Base-by-base conservation (phyloP, 2,888 invertebrate species). In the Spilarctia lutea region DNA sequence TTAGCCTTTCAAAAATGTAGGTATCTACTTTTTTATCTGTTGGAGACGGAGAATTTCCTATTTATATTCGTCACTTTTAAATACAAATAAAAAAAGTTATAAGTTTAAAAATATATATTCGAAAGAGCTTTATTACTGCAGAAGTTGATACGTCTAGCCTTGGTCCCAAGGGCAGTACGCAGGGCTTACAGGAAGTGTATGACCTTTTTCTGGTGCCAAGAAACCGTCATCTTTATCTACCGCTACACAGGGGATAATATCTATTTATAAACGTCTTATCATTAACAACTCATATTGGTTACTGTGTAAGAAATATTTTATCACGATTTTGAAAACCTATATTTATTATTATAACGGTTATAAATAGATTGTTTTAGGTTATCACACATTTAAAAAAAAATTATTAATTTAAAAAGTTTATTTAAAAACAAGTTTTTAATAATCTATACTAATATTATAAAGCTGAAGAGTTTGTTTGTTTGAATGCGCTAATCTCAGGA, bases 131-230 rank as follows among this genome's bases (percentile, higher is more conserved):
- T 18, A 63, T 45, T 6, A 11, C 30, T 33, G 30, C 11, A 68
- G 48, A 48, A 33, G 10, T 45, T 33, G 24, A 45, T 60, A 74
- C 16, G 1, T 66, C 60, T 56, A 70, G 24, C 70, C 66, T 74
- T 70, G 74, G 56, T n/a, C n/a, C 60, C 74, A 74, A 74, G 70
- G 74, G 52, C 65, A 30, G 0, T 20, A 35, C 16, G 52, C 24
- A 74, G 74, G 60, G 70, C 48, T 52, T 27, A 56, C 66, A 70
- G 66, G 70, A 74, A 70, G 42, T 35, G 42, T 74, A 48, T 52
- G 70, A 56, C 56, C 24, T 30, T 65, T 52, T 18, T 11, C 20
- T 42, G n/a, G 27, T 69, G 74, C 70, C 74, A 74, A 74, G 70
- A 70, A 70, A 60, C 35, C 20, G 73, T 52, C 65, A 20, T 39